Base-by-base conservation (phyloP, 2,888 invertebrate species). In the Agrilus cyanescens region DNA sequence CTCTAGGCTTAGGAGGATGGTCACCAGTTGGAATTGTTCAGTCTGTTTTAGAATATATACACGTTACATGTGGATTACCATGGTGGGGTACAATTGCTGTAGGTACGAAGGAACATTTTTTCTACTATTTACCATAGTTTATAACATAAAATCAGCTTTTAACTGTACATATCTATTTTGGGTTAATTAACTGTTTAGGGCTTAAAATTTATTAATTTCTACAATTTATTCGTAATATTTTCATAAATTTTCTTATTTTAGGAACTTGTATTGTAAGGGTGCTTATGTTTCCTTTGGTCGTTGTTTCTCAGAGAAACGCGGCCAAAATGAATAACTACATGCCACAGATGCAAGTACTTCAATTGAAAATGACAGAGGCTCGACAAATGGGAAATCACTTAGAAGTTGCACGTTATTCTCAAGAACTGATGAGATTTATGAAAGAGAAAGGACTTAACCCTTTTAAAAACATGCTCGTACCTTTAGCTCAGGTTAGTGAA, bases 1-100 rank as follows among this genome's bases (percentile, higher is more conserved):
- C 85, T 43, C 62, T 91, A 37, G 94, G 94, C 0, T 71, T 95
- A 14, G 90, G 86, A 2, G 82, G 86, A 18, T 86, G 81, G 78
- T 70, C 75, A 12, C 95, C 95, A 0, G 73, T 83, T 1, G 94
- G 95, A 1, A 61, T 89, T 4, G 73, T 91, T 12, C 88, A 95
- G 63, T 73, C 78, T 36, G 74, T 75, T 47, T 69, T 96, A 54
- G 95, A 97, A 65, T 82, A 71, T 56, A 53, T 94, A 32, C 96
- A 97, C 60, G 75, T 86, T n/a, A 67, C 73, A 0, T 65, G 76
- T 10, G 88, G 84, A 53, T 50, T 96, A 10, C 96, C 96, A 1
- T 97, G 97, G 97, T 97, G 95, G 93, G 80, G 74, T 31, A 72
- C 87, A 10, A 93, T 96, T 53, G 71, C 82, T 3, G 67, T 83